A percentile compares a stretch with the other conserved stretches of the same genome.
phyloP scores from a whole-genome alignment of 1,140 invertebrate genomes.

The Lasioglossum baleicum region DNA sequence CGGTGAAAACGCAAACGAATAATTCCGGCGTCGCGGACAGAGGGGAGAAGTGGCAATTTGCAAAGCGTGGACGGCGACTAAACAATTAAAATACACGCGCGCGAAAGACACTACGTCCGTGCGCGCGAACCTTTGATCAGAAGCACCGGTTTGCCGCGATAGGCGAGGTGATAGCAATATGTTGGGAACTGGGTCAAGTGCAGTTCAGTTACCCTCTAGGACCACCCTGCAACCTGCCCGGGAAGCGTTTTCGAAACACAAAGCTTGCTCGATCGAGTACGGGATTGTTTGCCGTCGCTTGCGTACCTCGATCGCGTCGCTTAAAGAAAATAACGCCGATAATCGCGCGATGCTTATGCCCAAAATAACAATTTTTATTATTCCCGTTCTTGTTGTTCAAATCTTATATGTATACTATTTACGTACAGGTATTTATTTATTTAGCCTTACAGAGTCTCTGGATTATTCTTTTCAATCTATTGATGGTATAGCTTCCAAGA shows the following conservation, averaged over 20 bases:
- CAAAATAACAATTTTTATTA: too few species aligned
- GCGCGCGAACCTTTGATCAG: slow-evolving; percentile 26
- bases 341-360: too few species aligned
- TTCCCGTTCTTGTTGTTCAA: too few species aligned
- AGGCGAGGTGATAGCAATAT: slow-evolving; percentile 32
- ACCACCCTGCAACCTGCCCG: background rate
- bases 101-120: background rate
- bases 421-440: too few species aligned
- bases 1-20: slow-evolving; percentile 8
- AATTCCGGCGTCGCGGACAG: slow-evolving; percentile 1
- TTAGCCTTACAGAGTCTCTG: too few species aligned
- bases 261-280: background rate
- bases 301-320: background rate
- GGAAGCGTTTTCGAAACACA: slow-evolving; percentile 24
- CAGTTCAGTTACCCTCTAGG: slow-evolving; percentile 40
- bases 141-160: slow-evolving; percentile 17
- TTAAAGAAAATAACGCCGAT: too few species aligned
- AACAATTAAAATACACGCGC: slow-evolving; percentile 39
- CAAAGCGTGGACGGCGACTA: slow-evolving; percentile 6
- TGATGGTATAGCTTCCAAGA: too few species aligned
- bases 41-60: slow-evolving; percentile 2
- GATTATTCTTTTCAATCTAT: too few species aligned
- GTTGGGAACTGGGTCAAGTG: slow-evolving; percentile 41
- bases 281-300: background rate
- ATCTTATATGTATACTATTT: too few species aligned